Evolutionary conservation across 1,140 invertebrate genomes (phyloP), one percentile per base, ranked within the genome.

Genomic region (Scaptomyza pallida): DNA sequence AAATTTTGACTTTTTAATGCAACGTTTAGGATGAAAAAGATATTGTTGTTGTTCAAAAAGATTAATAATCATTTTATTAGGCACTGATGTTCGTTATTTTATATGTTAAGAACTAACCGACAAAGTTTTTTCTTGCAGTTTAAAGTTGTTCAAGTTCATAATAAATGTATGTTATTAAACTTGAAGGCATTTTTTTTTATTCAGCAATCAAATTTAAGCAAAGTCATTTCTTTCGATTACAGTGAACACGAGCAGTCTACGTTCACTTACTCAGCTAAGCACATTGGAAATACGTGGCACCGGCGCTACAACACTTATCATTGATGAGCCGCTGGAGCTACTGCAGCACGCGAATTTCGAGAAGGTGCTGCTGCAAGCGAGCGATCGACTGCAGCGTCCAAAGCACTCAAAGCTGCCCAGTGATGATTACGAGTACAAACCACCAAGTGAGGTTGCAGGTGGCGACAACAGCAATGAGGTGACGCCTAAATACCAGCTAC

Each of bases 231-330:
- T 16, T 56, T 26, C 30, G 48, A 57, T 91, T 52, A 51, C 78
- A 75, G 76, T 95, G 1, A 92, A 92, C 65, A 91, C 92, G 15
- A 92, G 92, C 61, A 90, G 93, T 51, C 91, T 95, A 26, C 89
- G 92, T 19, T 89, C 91, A 43, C 93, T 95, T 12, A 88, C 92
- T 40, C 91, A 93, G 56, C 88, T 95, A 19, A 91, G 92, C 72
- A 93, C 93, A 4, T 72, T 95, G 21, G 94, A 95, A 75, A 92
- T 95, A 48, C 92, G 94, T 67, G 94, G 94, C n/a, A 78, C 44
- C 0, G 75, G 80, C 13, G 90, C 77, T 17, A 77, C 78, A 56
- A 67, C 60, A 5, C 68, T 92, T 8, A 75, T 92, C 26, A 92
- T 93, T 15, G 92, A 93, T 72, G 82, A 80, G 40, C 76, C 92